phyloP scores from a whole-genome alignment of 1,140 invertebrate genomes.

The Saccostrea glomerata region DNA sequence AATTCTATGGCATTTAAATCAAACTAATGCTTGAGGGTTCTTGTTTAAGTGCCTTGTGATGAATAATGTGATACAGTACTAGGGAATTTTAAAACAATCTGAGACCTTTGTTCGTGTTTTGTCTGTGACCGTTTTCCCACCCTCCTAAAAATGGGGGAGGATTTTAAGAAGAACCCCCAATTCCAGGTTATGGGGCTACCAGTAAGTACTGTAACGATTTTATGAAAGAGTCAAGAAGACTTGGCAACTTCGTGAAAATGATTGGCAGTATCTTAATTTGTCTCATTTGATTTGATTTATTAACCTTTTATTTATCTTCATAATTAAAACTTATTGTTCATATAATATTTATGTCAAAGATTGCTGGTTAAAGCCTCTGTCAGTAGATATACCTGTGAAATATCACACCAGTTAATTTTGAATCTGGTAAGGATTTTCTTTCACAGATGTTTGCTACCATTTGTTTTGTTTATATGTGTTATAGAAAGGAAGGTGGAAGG shows the following conservation, averaged over 20 bases:
- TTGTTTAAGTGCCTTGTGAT: background rate
- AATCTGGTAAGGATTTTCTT: background rate
- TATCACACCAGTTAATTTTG: too few species aligned
- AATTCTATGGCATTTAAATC: background rate
- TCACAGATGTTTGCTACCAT: background rate
- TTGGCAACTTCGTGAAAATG: too few species aligned
- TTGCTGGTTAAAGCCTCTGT: too few species aligned
- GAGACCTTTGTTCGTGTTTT: background rate
- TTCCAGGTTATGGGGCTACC: conserved; percentile 48
- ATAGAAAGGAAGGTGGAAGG: too few species aligned
- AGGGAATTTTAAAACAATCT: conserved; percentile 11
- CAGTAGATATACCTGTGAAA: too few species aligned
- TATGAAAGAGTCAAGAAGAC: background rate
- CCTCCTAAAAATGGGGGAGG: conserved; percentile 42
- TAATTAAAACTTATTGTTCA: too few species aligned
- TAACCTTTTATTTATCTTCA: too few species aligned
- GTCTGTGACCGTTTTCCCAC: background rate
- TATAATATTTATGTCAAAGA: too few species aligned
- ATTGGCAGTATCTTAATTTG: too few species aligned
- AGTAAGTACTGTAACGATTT: conserved; percentile 34
- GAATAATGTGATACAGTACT: background rate
- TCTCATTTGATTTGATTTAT: too few species aligned
- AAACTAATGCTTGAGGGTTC: background rate
- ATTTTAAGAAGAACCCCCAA: conserved; percentile 47
- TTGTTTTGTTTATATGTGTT: background rate